phyloP scores from a whole-genome alignment of 2,797 vertebrate genomes.

The Cyprinella venusta region DNA sequence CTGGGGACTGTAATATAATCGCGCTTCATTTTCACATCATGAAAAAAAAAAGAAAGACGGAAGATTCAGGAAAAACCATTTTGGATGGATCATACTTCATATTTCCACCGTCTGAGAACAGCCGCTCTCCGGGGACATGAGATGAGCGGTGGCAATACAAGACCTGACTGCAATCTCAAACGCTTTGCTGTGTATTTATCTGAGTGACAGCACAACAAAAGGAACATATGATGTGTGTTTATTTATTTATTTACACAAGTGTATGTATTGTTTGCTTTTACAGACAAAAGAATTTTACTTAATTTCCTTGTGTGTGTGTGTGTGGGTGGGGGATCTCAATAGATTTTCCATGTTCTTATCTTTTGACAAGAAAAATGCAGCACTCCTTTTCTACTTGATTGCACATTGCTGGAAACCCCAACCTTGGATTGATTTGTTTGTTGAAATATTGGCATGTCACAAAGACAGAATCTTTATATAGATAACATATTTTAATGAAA shows the following conservation, averaged over 20 bases:
- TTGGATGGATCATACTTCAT: constrained; percentile 42
- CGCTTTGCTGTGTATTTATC: constrained; percentile 48
- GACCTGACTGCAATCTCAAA: constrained; percentile 55
- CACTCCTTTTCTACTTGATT: not conserved
- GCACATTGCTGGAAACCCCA: constrained; percentile 1
- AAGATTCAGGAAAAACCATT: constrained; percentile 15
- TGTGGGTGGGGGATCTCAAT: too few relatives aligned
- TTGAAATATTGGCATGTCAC: constrained; percentile 10
- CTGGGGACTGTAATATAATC: constrained; percentile 12
- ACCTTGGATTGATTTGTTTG: constrained; percentile 30
- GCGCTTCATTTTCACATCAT: constrained; percentile 27
- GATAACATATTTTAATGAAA: constrained; percentile 37
- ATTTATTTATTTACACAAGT: constrained; percentile 2
- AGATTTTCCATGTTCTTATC: not conserved
- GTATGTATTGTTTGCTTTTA: not conserved
- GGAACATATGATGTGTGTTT: not conserved
- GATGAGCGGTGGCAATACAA: constrained; percentile 47
- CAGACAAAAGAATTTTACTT: constrained; percentile 8
- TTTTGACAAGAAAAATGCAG: constrained; percentile 19
- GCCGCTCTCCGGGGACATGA: constrained; percentile 25
- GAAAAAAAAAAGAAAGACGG: not conserved
- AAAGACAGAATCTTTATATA: constrained; percentile 14
- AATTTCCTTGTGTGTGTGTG: not conserved
- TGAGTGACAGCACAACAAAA: constrained; percentile 34
- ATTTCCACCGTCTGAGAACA: constrained; percentile 32